Conservation (phyloP, 2,888 invertebrate genomes). For the Andrena praecox region DNA sequence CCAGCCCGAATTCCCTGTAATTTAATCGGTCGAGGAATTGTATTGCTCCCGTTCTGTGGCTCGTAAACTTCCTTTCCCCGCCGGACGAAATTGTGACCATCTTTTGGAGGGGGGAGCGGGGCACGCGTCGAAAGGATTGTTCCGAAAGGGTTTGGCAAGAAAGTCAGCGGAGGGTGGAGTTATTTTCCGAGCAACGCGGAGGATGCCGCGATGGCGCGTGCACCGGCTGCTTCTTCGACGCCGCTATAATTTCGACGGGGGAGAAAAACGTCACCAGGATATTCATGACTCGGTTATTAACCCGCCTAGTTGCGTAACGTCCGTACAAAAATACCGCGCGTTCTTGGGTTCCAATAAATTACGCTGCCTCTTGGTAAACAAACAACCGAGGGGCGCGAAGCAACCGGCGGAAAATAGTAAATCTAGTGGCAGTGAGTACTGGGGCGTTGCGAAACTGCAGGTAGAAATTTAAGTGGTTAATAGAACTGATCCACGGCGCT, state of each 20-base stretch:
- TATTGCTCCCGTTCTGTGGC: background rate
- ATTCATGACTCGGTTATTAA: constrained; percentile 73
- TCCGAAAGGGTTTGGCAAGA: background rate
- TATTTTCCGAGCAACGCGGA: background rate
- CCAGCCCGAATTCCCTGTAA: background rate
- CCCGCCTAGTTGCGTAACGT: constrained; percentile 54
- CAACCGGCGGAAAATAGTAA: no score
- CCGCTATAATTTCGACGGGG: constrained; percentile 63
- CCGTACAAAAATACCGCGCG: constrained; percentile 21
- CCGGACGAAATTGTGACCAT: background rate
- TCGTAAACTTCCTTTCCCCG: background rate
- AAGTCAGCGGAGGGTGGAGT: background rate
- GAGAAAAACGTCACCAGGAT: constrained; percentile 70
- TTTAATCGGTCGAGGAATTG: constrained; percentile 13
- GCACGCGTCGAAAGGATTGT: background rate
- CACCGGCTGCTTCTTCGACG: constrained; percentile 55
- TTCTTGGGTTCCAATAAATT: constrained; percentile 27
- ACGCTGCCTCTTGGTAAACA: background rate
- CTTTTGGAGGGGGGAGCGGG: background rate
- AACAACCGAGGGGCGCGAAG: background rate
- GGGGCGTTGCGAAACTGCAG: no score
- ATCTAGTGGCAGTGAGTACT: no score
- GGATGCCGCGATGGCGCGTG: constrained; percentile 35
- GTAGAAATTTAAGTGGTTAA: no score
- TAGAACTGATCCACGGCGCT: no score